Conservation (phyloP, 2,888 invertebrate species). For the Alloscopus bannaensis region DNA sequence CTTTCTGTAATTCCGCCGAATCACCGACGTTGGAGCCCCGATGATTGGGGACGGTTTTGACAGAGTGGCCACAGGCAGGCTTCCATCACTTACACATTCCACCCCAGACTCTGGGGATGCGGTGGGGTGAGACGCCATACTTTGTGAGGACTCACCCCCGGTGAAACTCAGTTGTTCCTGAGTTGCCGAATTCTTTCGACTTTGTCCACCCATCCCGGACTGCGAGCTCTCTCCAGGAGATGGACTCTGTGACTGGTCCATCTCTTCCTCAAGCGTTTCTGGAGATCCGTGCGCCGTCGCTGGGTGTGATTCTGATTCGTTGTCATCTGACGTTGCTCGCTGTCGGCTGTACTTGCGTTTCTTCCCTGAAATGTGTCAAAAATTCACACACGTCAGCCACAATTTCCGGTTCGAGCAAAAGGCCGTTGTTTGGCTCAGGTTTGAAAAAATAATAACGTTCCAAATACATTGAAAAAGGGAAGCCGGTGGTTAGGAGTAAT, state of each 20-base stretch:
- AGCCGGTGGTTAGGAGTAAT: no score
- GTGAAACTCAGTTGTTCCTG: constrained; percentile 3
- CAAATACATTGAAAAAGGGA: no score
- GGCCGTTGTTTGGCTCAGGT: no score
- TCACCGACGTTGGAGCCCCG: constrained; percentile 49
- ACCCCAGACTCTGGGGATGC: constrained; percentile 24
- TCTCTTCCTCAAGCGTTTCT: constrained; percentile 49
- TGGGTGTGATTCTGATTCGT: constrained; percentile 50
- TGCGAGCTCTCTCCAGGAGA: constrained; percentile 51
- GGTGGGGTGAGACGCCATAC: constrained; percentile 13
- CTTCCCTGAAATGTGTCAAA: constrained; percentile 36
- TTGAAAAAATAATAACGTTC: no score
- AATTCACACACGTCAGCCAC: no score
- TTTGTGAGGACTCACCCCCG: constrained; percentile 25
- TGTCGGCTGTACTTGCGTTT: constrained; percentile 60
- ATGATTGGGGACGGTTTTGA: constrained; percentile 53
- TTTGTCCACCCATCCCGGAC: constrained; percentile 4
- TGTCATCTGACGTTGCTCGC: constrained; percentile 59
- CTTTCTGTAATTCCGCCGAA: constrained; percentile 39
- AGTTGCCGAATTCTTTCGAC: constrained; percentile 20
- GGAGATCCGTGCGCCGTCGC: constrained; percentile 46
- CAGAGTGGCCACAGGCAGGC: not conserved
- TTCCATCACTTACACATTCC: constrained; percentile 19
- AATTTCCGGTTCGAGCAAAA: no score
- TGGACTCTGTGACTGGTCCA: constrained; percentile 54